Base-by-base conservation (phyloP, 1,140 invertebrate species). In the Diachasma alloeum region DNA sequence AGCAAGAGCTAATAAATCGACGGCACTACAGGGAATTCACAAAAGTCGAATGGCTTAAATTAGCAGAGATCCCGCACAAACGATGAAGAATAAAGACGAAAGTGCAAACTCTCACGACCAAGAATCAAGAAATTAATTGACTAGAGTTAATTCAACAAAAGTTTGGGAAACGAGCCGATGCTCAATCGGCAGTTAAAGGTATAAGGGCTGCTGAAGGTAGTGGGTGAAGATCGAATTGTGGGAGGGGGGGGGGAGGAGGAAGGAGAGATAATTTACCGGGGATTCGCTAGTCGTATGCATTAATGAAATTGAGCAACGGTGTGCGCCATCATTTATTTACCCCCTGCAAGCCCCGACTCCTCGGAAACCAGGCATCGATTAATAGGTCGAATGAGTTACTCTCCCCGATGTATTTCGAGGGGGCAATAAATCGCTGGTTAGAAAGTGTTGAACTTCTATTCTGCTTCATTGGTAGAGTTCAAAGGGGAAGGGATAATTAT, bases 231-330 rank as follows among this genome's bases (percentile, higher is more conserved):
- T 9, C 36, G 6, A 31, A 31, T 6, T 31, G 31, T 31, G 31
- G 6, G 31, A 31, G 31, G 6, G 31, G 31, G 31, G 31, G n/a
- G n/a, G n/a, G n/a, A n/a, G n/a, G 36, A 15, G 42, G 19, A 63
- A 73, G 76, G 74, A 71, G 70, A 53, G 48, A 53, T 53, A 53
- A 53, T 53, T 53, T 19, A 53, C 5, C 9, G 48, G 48, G 48
- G 15, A 2, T 53, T 17, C 48, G n/a, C 17, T 53, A 53, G 48
- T n/a, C 17, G 48, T 11, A 53, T 53, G 48, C 48, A 53, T 53
- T 53, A 53, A 53, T 53, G 48, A 53, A 53, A 53, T 53, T 53
- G 48, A 53, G 48, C 48, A 53, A 15, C 48, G 48, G 48, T 17
- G n/a, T n/a, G 48, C 15, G n/a, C 48, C n/a, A 53, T 53, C 48